Evolutionary conservation across 2,113 vertebrate species (phyloP), one percentile per base, ranked within the genome.

Genomic region (Rhabdomys dilectus): DNA sequence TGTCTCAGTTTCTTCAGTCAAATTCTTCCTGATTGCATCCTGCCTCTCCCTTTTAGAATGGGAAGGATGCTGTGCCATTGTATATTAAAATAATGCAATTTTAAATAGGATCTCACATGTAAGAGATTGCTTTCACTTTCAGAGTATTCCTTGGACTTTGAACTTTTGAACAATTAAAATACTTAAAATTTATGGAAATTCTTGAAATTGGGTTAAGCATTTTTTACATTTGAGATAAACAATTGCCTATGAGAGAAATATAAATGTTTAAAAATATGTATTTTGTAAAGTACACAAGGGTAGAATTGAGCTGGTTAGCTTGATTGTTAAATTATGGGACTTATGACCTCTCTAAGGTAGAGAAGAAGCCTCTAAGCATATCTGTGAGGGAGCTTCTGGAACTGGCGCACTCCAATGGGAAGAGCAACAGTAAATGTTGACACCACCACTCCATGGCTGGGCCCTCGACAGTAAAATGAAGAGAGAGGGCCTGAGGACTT

Each of bases 391-490:
- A 87, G 60, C 5, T 85, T 19, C 26, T 31, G 8, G 11, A 39
- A 42, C 56, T 45, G 60, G 7, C 64, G 1, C 9, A 31, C n/a
- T 42, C 4, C 34, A 60, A 8, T 29, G 1, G 26, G 19, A 70
- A 51, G 21, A 48, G 11, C 31, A 66, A 42, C n/a, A 4, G 24
- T 64, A 36, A 34, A 48, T 45, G 58, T 45, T 8, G 5, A 39
- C 24, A 45, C 9, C 1, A 36, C 19, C 64, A 34, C 17, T n/a
- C 17, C 45, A n/a, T n/a, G 42, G 6, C 42, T 48, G 7, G 26
- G 3, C 17, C 19, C 8, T 36, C 0, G 3, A 36, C 60, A 87
- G 21, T 22, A 68, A 48, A 42, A 0, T 0, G 15, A 29, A 66
- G 39, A 11, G 36, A 48, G 60, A 34, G 58, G 5, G 8, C 16